Base-by-base conservation (phyloP, 1,140 invertebrate genomes). In the Caenorhabditis inopinata region DNA sequence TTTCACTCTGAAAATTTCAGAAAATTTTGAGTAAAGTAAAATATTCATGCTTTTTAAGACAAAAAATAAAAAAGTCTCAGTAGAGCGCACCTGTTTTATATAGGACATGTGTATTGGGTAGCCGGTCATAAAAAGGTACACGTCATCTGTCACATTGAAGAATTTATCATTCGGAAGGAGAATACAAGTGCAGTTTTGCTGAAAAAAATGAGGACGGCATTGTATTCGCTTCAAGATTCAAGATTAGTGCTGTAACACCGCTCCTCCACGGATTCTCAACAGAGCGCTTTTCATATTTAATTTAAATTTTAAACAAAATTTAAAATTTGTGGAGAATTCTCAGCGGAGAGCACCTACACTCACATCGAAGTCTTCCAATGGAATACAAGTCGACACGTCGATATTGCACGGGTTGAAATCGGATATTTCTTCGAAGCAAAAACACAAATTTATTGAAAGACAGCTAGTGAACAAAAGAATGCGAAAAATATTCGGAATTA, bases 311-410 rank as follows among this genome's bases (percentile, higher is more conserved):
- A 9, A 74, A 74, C 18, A 74, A 38, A 74, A 23, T 2, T 38
- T 11, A 12, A 38, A 9, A 16, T 74, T 74, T 42, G 14, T 23
- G 6, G 18, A n/a, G 38, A 38, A 74, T 46, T 25, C 2, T 45
- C 27, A 46, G 16, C 18, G 16, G 46, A 27, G 45, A 14, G 47
- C 45, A 21, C 5, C 35, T n/a, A 2, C 32, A 16, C 25, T 75
- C 18, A 75, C 74, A 49, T 75, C 74, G 35, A 75, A 75, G 48
- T 75, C 74, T 18, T 75, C 74, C 74, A 75, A n/a, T 32, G 74
- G 74, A 18, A 75, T 75, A 75, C 74, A 75, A 2, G 74, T 49
- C 27, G 45, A 48, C 25, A 47, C 47, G 35, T 75, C 74, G 6
- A 75, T 25, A 14, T 47, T 48, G 45, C 74, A 75, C 12, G 74